Evolutionary conservation across 1,140 invertebrate species (phyloP).

Genomic region (Caerostris darwini): DNA sequence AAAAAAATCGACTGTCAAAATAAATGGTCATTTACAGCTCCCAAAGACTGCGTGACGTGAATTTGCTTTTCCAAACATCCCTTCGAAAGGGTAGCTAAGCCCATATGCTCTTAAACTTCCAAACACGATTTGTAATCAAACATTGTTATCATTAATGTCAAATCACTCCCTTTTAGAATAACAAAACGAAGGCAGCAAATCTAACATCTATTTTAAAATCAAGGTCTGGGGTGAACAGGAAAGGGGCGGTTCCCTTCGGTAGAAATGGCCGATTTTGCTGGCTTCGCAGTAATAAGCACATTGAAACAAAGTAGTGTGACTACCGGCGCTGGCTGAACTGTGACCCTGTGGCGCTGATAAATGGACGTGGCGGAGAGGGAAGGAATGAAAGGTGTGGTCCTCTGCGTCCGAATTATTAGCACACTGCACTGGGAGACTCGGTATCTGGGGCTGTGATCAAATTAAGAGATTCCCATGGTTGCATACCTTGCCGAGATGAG

Average conservation of each 20-base stretch:
- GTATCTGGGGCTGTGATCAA: neutral
- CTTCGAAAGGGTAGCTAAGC: neutral
- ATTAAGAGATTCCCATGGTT: no score
- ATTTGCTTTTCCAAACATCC: neutral
- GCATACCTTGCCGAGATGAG: no score
- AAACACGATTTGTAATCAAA: conserved; percentile 31
- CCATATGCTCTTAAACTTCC: neutral
- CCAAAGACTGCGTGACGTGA: neutral
- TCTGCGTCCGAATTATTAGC: neutral
- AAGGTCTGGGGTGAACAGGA: conserved; percentile 9
- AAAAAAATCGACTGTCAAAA: neutral
- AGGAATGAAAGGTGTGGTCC: conserved; percentile 22
- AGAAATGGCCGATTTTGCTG: conserved; percentile 1
- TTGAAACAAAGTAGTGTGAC: conserved; percentile 60
- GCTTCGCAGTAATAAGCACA: conserved; percentile 25
- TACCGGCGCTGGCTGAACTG: neutral
- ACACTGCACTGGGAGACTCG: neutral
- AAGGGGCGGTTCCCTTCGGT: conserved; percentile 38
- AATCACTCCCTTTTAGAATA: conserved; percentile 39
- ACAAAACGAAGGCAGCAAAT: conserved; percentile 9
- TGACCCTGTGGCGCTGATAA: neutral
- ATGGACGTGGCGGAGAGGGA: neutral
- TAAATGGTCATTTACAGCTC: neutral
- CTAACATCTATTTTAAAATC: conserved; percentile 26
- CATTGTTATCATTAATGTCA: conserved; percentile 40